These are phyloP conservation scores for Polydesmus complanatus DNA, from an alignment of 2,888 invertebrate species.

Conservation along the genomic window DNA sequence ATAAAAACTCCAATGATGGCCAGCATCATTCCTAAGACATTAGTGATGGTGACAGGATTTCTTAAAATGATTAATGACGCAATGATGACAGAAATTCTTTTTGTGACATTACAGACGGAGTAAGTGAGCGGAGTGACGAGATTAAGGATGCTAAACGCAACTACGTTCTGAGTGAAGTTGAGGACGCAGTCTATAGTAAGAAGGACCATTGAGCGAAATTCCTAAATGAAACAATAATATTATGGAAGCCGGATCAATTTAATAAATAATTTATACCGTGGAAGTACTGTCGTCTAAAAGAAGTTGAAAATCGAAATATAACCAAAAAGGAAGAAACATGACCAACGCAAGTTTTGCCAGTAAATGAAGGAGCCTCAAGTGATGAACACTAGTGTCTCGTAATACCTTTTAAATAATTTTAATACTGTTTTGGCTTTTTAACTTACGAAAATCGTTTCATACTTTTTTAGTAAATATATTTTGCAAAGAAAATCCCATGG, in stretches of 20 bases:
- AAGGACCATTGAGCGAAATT: conserved; percentile 31
- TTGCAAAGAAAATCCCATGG: conserved; percentile 82
- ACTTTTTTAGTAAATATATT: conserved; percentile 94
- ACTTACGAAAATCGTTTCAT: conserved; percentile 17
- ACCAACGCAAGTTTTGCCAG: conserved; percentile 63
- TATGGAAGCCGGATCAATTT: neutral
- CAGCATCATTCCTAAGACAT: conserved; percentile 76
- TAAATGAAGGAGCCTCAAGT: conserved; percentile 64
- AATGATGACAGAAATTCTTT: conserved; percentile 79
- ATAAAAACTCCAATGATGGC: conserved; percentile 78
- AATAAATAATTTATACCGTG: neutral
- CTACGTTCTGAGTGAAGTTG: conserved; percentile 87
- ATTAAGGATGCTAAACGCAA: conserved; percentile 76
- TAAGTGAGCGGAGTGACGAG: conserved; percentile 83
- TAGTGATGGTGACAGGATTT: conserved; percentile 78
- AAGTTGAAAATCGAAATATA: conserved; percentile 49
- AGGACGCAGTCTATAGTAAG: conserved; percentile 66
- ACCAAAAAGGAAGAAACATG: conserved; percentile 73
- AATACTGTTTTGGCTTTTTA: too few relatives aligned
- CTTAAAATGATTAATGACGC: conserved; percentile 72
- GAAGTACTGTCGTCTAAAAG: conserved; percentile 46
- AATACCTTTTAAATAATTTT: conserved; percentile 43
- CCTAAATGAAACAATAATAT: neutral
- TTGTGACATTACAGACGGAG: conserved; percentile 89
- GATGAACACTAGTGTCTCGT: conserved; percentile 77